A percentile compares a stretch with the other conserved stretches of the same genome.
Conservation (phyloP, 2,888 invertebrate species). For the Dolomedes plantarius region DNA sequence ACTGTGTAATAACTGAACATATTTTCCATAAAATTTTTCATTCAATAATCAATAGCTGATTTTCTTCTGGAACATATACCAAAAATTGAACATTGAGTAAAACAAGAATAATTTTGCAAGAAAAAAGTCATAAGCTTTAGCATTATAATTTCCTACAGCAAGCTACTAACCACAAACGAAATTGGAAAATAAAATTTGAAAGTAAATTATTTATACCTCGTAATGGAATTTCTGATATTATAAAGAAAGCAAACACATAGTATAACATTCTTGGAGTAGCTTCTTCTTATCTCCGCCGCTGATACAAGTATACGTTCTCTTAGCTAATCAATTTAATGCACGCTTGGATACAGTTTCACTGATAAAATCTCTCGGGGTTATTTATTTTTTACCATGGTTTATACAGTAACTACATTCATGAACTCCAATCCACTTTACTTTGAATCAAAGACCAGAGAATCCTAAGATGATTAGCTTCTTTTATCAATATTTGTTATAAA, state of each 20-base stretch:
- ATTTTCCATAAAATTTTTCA: no score
- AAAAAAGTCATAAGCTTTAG: no score
- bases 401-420: not conserved
- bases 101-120: no score
- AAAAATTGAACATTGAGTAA: no score
- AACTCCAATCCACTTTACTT: not conserved
- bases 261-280: not conserved
- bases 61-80: no score
- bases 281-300: no score
- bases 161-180: not conserved
- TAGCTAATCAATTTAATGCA: constrained; percentile 14
- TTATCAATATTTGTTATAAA: not conserved
- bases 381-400: not conserved
- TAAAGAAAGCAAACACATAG: not conserved
- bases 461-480: not conserved
- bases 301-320: not conserved
- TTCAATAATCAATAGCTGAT: no score
- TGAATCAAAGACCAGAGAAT: not conserved
- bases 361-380: not conserved
- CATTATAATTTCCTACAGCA: not conserved
- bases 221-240: not conserved
- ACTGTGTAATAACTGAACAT: no score
- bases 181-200: not conserved
- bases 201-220: not conserved
- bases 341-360: not conserved